Evolutionary conservation across 2,113 vertebrate genomes (phyloP), one percentile per base, ranked within the genome.

Genomic region (Plecturocebus donacophilus): DNA sequence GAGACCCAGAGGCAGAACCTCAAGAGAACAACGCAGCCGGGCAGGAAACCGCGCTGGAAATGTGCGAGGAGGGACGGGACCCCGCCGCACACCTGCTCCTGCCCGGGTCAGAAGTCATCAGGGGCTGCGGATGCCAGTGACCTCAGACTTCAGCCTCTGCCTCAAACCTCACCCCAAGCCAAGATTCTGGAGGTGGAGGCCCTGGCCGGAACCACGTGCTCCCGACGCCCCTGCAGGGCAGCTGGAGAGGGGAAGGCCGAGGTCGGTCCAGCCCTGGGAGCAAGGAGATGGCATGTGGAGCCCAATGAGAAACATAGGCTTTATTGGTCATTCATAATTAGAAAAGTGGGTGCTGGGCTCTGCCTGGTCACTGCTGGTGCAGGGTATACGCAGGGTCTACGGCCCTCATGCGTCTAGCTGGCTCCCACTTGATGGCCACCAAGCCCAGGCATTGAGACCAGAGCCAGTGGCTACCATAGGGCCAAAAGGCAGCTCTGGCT

Each of bases 291-390:
- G 61, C 8, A 7, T 70, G 19, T 10, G 30, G 14, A 89, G 75
- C 14, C 35, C 2, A 17, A 30, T 0, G 19, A 84, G 40, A 23
- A 35, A 40, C 10, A 27, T 45, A 16, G 54, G 86, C 27, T 95
- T 97, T 95, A 93, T 87, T 97, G 61, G 49, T 97, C 64, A 52
- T 73, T 93, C 20, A 21, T 58, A 66, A 84, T 95, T 97, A 94
- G 88, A 85, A 95, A 96, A 95, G 40, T 38, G 30, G 90, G 94
- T 58, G 42, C 81, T 68, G 61, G 70, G 54, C 45, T 79, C 77
- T 40, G 86, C 85, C 89, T 16, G 13, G 27, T 83, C 64, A 64
- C 94, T 93, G 84, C 95, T 89, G 93, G 94, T 82, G 54, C 71
- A 66, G n/a, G 35, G n/a, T 0, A 7, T 11, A 10, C 3, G 13